These are phyloP conservation scores for Chiropotes sagulatus DNA, from an alignment of 2,797 vertebrate species.

Conservation along the genomic window DNA sequence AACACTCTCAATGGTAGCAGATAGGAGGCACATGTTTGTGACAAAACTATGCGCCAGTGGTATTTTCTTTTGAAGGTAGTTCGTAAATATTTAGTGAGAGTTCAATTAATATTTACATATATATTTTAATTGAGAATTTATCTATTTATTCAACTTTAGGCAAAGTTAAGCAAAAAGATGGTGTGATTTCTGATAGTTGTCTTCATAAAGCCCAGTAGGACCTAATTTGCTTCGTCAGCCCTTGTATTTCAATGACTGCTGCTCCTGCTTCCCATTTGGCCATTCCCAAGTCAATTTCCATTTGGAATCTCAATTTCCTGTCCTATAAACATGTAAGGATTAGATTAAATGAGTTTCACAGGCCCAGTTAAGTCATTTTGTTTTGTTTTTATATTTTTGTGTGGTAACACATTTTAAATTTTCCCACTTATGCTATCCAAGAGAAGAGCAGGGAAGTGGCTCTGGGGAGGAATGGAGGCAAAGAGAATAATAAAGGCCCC, in stretches of 20 bases:
- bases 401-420: neutral
- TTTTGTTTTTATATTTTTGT: constrained; percentile 5
- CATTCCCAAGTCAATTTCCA: neutral
- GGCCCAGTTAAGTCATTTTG: neutral
- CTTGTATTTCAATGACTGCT: neutral
- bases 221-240: neutral
- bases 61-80: neutral
- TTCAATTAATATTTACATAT: constrained; percentile 25
- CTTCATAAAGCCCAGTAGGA: neutral
- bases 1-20: neutral
- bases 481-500: neutral
- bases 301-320: neutral
- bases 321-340: neutral
- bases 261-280: neutral
- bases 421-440: neutral
- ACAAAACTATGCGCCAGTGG: neutral
- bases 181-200: neutral
- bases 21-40: neutral
- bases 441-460: neutral
- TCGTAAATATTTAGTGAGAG: neutral
- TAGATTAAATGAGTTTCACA: neutral
- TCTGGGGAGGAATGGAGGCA: neutral
- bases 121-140: constrained; percentile 35
- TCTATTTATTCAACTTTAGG: constrained; percentile 6
- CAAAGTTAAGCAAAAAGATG: neutral